Base-by-base conservation (phyloP, 2,888 invertebrate genomes). In the Eupelmus urozonus region DNA sequence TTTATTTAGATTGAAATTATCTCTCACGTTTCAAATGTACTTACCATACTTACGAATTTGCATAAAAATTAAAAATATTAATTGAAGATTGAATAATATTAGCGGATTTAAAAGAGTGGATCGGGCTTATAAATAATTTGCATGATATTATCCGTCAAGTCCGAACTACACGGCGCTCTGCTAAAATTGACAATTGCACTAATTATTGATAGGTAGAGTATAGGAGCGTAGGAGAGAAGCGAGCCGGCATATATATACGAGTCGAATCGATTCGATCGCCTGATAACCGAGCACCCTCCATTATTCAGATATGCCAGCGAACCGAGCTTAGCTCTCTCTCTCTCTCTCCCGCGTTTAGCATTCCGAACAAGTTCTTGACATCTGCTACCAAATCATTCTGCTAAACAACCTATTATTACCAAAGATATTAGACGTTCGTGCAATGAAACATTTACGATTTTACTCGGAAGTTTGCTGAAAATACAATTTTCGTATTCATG, bases 341-440 rank as follows among this genome's bases (percentile, higher is more conserved):
- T 76, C 73, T 79, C 40, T 42, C 55, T 60, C 55, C 27, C 45
- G 67, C 57, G 76, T 76, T 79, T 65, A 55, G 45, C 69, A 69
- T 76, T 76, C 74, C 74, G 49, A 65, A 18, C 66, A 18, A 74
- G 71, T 74, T 80, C 71, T 75, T 77, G 74, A 77, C 66, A 62
- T 71, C 53, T 51, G 70, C 45, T 25, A 25, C 20, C n/a, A 51
- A 75, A 63, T 67, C 13, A 69, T 76, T 57, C 25, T 9, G 23
- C 18, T 53, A 45, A 29, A 66, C 53, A 53, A 29, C n/a, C 27
- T 9, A 23, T 76, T 55, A 67, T 69, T 62, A 62, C 2, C 20
- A 2, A 16, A 18, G 53, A 3, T n/a, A n/a, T n/a, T 23, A n/a
- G 13, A 25, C 45, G 9, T 5, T 13, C 40, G 59, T 13, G 29